Base-by-base conservation (phyloP, 2,113 vertebrate species). In the Fulica atra region DNA sequence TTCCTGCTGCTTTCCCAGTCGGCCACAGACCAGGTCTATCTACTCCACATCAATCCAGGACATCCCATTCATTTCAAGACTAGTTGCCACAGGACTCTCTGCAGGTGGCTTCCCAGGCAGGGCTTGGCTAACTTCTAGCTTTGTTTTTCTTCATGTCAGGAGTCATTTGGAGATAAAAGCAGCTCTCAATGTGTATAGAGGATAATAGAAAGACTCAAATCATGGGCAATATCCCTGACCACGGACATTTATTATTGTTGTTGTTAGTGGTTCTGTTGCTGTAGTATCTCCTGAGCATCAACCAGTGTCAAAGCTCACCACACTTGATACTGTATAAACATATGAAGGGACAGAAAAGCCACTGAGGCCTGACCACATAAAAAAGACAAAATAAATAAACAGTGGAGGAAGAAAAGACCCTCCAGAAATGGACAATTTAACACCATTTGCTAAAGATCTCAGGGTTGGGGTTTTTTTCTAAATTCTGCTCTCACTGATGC, bases 1-100 rank as follows among this genome's bases (percentile, higher is more conserved):
- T 89, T 89, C 95, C 94, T 95, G 94, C 96, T 96, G 95, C 89
- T 95, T 96, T 96, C 91, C 93, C 96, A 96, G 91, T 94, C 84
- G 1, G 92, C 87, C 74, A 3, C 89, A 89, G 74, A 78, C 93
- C 96, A 95, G 96, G 94, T 97, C 92, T 96, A 88, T 88, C 92
- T 91, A 29, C 50, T 89, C 59, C 51, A 35, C 93, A 93, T 94
- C 94, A 94, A 92, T 54, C 69, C 86, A 40, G 86, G 69, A 68
- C 91, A 95, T 96, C 95, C 78, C 84, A 96, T 96, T 97, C 91
- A 91, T 86, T 74, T 60, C 65, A 16, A 11, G 68, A 73, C 56
- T 79, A 7, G 46, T 44, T 96, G 95, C 86, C 93, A 31, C 89
- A 89, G 57, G 89, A 89, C 66, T 89, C 94, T 82, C 94, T 73